These are phyloP conservation scores for Euzetes globulus DNA, from an alignment of 2,888 invertebrate genomes.

Conservation along the genomic window DNA sequence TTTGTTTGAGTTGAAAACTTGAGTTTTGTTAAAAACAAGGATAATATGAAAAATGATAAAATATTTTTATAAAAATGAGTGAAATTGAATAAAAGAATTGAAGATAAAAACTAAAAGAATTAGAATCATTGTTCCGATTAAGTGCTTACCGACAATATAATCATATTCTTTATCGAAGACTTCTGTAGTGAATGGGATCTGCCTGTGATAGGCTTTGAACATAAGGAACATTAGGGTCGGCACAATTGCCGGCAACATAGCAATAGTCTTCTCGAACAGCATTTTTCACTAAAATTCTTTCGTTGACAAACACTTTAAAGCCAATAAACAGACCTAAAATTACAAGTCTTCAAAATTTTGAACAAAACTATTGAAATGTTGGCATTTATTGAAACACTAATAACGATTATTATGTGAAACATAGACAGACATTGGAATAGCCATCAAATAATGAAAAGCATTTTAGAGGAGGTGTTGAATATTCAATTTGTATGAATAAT, in stretches of 20 bases:
- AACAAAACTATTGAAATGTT: neutral
- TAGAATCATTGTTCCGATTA: neutral
- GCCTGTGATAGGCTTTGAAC: constrained; percentile 16
- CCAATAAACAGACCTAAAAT: neutral
- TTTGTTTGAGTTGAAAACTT: neutral
- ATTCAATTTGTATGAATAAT: neutral
- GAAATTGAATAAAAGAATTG: neutral
- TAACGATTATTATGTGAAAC: neutral
- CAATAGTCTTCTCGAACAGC: constrained; percentile 14
- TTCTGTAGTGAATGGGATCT: constrained; percentile 37
- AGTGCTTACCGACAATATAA: constrained; percentile 56
- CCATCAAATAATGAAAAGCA: neutral
- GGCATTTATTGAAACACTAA: too few relatives aligned
- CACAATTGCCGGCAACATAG: constrained; percentile 36
- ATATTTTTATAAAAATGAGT: neutral
- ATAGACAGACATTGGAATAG: neutral
- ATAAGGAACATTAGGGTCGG: constrained; percentile 32
- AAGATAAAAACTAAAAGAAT: too few relatives aligned
- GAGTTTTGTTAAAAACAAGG: neutral
- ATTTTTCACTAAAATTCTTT: neutral
- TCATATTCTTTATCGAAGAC: constrained; percentile 47
- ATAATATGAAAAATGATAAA: constrained; percentile 5
- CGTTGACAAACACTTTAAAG: neutral
- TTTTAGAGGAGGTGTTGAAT: neutral
- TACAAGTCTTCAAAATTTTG: neutral